Conservation (phyloP, 2,113 vertebrate species). For the Peromyscus maniculatus region DNA sequence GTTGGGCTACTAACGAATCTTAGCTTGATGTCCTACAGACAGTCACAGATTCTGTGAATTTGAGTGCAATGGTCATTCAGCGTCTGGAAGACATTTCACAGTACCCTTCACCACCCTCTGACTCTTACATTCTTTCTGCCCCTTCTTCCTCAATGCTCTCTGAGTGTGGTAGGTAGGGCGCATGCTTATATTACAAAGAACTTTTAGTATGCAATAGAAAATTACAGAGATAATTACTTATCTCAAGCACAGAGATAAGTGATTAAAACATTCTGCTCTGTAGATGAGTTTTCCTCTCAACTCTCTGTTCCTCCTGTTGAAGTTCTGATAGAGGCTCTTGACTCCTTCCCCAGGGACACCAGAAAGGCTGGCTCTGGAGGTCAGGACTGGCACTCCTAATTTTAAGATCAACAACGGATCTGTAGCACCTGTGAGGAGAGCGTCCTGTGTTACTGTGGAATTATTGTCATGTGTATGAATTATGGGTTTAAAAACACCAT, state of each 20-base stretch:
- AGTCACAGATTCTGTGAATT: neutral
- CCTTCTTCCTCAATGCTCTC: neutral
- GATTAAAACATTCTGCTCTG: neutral
- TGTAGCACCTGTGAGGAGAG: neutral
- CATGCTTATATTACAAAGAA: neutral
- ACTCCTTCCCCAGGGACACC: neutral
- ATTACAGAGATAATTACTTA: neutral
- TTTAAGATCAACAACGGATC: neutral
- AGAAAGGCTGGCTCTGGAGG: neutral
- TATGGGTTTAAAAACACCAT: neutral
- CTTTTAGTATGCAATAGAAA: neutral
- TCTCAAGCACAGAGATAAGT: neutral
- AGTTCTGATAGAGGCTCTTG: neutral
- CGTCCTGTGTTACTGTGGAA: constrained; percentile 26
- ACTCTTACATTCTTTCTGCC: neutral
- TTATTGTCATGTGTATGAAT: neutral
- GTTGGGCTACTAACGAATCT: neutral
- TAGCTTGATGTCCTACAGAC: neutral
- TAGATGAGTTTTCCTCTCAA: neutral
- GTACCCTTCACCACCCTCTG: neutral
- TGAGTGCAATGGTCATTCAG: neutral
- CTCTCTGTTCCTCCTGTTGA: neutral
- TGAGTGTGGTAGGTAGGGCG: neutral
- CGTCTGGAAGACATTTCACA: neutral
- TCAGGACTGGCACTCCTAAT: no score